A percentile compares a stretch with the other conserved stretches of the same genome.
Evolutionary conservation across 2,797 vertebrate genomes (phyloP).

Genomic region (Phalloptychus januarius): DNA sequence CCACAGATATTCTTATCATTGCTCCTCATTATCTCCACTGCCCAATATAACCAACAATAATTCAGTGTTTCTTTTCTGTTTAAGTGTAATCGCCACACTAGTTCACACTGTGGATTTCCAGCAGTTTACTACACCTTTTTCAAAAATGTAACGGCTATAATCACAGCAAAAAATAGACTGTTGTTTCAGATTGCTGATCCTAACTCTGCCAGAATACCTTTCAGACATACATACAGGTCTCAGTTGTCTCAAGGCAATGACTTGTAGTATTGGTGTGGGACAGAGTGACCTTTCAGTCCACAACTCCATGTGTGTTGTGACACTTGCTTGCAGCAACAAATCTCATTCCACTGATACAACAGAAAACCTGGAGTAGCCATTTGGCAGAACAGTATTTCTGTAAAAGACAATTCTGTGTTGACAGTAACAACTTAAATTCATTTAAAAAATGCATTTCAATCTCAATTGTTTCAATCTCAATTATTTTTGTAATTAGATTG

Average conservation of each 20-base stretch:
- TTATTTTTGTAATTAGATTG: background rate
- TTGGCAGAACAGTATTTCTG: conserved; percentile 12
- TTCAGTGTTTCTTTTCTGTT: conserved; percentile 55
- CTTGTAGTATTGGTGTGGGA: conserved; percentile 19
- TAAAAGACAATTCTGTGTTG: background rate
- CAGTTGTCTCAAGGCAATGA: conserved; percentile 21
- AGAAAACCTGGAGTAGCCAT: conserved; percentile 16
- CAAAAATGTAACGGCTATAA: conserved; percentile 38
- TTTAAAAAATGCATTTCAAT: background rate
- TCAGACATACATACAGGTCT: conserved; percentile 36
- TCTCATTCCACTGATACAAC: conserved; percentile 24
- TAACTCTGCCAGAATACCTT: conserved; percentile 22
- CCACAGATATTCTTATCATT: conserved; percentile 61
- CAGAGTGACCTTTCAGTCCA: conserved; percentile 60
- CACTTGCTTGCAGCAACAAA: conserved; percentile 39
- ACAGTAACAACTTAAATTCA: conserved; percentile 6
- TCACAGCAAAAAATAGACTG: conserved; percentile 25
- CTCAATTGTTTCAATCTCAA: background rate
- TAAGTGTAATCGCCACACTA: conserved; percentile 55
- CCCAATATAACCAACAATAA: conserved; percentile 65
- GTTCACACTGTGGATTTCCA: conserved; percentile 10
- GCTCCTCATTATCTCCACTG: conserved; percentile 58
- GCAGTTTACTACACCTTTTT: conserved; percentile 25
- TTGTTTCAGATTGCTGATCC: conserved; percentile 20
- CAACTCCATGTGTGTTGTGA: conserved; percentile 32